phyloP scores from a whole-genome alignment of 2,113 vertebrate genomes.

The Uria aalge region DNA sequence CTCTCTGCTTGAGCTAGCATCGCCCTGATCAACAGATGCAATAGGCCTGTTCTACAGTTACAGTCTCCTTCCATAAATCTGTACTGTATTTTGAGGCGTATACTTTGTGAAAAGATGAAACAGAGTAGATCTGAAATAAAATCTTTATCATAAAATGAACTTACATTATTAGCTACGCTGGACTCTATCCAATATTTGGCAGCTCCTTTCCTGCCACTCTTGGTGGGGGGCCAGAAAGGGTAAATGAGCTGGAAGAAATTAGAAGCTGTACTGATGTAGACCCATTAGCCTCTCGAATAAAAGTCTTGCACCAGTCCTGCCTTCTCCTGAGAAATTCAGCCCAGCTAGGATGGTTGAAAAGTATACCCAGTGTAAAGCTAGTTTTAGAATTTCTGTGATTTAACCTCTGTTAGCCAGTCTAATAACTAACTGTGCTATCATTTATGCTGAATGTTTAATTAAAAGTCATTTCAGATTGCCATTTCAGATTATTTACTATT shows the following conservation, averaged over 20 bases:
- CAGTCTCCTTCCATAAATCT: not conserved
- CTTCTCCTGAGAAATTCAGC: not conserved
- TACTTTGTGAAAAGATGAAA: not conserved
- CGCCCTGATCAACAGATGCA: not conserved
- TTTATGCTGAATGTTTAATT: not conserved
- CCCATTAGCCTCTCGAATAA: not conserved
- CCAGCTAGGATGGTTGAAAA: not conserved
- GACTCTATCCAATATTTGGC: not conserved
- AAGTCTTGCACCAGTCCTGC: not conserved
- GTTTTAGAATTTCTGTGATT: not conserved
- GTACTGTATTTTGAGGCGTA: not conserved
- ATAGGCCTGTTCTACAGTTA: not conserved
- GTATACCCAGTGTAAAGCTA: not conserved
- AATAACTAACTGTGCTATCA: not conserved
- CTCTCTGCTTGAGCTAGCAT: not conserved
- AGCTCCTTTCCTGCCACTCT: not conserved
- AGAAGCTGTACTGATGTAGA: not conserved
- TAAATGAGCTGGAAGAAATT: not conserved
- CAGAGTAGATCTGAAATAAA: not conserved
- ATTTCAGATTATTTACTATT: not conserved
- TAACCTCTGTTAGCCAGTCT: not conserved
- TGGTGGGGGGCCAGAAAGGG: not conserved
- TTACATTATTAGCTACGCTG: not conserved
- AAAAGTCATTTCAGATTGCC: not conserved
- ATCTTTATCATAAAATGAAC: not conserved